A percentile compares a stretch with the other conserved stretches of the same genome.
Evolutionary conservation across 2,888 invertebrate species (phyloP).

Genomic region (Sminthurinus aureus): DNA sequence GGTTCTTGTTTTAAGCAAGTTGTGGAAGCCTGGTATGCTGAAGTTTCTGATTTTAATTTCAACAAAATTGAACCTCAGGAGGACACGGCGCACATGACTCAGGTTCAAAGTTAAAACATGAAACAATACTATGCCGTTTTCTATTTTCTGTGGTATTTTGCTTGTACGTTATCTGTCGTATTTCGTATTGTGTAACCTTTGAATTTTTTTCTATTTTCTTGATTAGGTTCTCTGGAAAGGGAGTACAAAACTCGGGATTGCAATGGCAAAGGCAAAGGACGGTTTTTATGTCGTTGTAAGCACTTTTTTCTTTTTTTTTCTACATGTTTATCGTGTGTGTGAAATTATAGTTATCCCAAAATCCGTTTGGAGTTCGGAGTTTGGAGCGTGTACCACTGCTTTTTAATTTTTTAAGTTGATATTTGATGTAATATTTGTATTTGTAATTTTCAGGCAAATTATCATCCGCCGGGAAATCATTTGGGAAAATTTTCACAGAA

Average conservation of each 20-base stretch:
- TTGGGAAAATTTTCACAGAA: neutral
- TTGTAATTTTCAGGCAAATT: too few relatives aligned
- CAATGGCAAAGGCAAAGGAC: neutral
- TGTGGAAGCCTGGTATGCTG: neutral
- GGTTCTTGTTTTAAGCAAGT: neutral
- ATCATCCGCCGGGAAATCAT: neutral
- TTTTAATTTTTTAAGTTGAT: neutral
- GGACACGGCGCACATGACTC: slow-evolving; percentile 2
- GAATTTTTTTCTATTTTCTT: too few relatives aligned
- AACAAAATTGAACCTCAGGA: neutral
- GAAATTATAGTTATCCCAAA: neutral
- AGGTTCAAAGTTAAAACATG: too few relatives aligned
- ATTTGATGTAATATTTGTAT: too few relatives aligned
- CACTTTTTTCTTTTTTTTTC: neutral
- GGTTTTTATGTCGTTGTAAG: neutral
- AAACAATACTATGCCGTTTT: too few relatives aligned
- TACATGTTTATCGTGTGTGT: neutral
- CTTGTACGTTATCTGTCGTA: too few relatives aligned
- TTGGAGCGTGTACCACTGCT: too few relatives aligned
- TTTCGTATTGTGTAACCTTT: too few relatives aligned
- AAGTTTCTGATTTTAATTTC: neutral
- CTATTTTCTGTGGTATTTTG: too few relatives aligned
- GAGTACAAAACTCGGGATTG: neutral
- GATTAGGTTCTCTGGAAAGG: neutral
- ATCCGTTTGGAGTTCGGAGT: neutral